phyloP scores from a whole-genome alignment of 2,797 vertebrate genomes.

The Artibeus jamaicensis region DNA sequence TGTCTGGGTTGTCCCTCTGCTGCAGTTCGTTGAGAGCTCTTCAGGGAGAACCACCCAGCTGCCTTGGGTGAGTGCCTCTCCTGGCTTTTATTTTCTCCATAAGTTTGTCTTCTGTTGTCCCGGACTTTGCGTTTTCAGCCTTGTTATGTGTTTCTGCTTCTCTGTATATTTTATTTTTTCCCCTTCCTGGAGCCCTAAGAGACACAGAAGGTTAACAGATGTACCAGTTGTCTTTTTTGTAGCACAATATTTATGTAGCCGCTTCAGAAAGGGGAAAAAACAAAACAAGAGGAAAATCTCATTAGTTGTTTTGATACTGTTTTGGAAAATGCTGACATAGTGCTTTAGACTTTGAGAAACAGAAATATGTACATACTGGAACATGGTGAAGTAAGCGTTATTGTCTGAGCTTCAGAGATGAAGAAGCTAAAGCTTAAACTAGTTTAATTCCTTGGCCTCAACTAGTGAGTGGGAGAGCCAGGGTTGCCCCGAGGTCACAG shows the following conservation, averaged over 20 bases:
- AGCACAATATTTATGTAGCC: not conserved
- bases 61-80: not conserved
- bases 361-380: not conserved
- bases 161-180: not conserved
- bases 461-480: not conserved
- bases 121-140: not conserved
- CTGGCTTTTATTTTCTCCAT: not conserved
- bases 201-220: not conserved
- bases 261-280: not conserved
- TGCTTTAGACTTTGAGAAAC: not conserved
- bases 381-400: not conserved
- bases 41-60: rapidly evolving
- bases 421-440: not conserved
- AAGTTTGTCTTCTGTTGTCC: not conserved
- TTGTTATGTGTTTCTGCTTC: not conserved
- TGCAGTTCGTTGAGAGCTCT: rapidly evolving
- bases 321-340: not conserved
- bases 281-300: not conserved
- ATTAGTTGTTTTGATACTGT: not conserved
- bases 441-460: not conserved
- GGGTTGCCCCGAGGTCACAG: not conserved
- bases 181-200: not conserved
- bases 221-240: not conserved
- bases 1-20: rapidly evolving
- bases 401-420: not conserved